Evolutionary conservation across 2,888 invertebrate genomes (phyloP), one percentile per base, ranked within the genome.

Genomic region (Lepidonotus clava): DNA sequence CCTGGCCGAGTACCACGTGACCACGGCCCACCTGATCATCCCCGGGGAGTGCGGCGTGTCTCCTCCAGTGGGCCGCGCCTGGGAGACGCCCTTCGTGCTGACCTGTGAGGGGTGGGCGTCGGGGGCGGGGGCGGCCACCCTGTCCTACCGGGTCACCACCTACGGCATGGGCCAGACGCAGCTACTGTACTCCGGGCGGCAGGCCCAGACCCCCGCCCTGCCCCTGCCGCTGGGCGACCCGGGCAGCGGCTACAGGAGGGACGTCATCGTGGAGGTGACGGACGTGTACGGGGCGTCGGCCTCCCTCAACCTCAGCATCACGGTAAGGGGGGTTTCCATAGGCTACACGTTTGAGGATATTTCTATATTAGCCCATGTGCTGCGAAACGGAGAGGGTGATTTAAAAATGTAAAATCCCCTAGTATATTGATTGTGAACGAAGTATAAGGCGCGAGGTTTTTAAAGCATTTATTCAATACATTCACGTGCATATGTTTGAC

Each of bases 211-310:
- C 21, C 76, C 76, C 6, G n/a, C 76, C 8, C 76, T 76, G 1
- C 76, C 76, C 38, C 40, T 76, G 38, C 76, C 76, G 40, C 36
- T 76, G 4, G 76, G 76, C 18, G 40, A 34, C 76, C 76, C 76
- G 8, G 14, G 21, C 21, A 40, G 6, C 14, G 38, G 1, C 24
- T 76, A 76, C 21, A 8, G 18, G 14, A 34, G 76, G 4, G 38
- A 34, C 24, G 24, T 76, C 36, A 76, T 38, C 1, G 24, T 76
- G 21, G 6, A 40, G 1, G 76, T 76, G 4, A 76, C 36, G 14
- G 76, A 76, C 40, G 38, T 14, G 2, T 76, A 8, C 38, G 76
- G 38, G 1, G 76, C 76, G 34, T 40, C 38, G 1, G 36, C 36
- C 38, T 24, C 32, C 38, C 1, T 40, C 21, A 38, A 76, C 5